Conservation (phyloP, 23 tunicate species). For the Halocynthia roretzi region DNA sequence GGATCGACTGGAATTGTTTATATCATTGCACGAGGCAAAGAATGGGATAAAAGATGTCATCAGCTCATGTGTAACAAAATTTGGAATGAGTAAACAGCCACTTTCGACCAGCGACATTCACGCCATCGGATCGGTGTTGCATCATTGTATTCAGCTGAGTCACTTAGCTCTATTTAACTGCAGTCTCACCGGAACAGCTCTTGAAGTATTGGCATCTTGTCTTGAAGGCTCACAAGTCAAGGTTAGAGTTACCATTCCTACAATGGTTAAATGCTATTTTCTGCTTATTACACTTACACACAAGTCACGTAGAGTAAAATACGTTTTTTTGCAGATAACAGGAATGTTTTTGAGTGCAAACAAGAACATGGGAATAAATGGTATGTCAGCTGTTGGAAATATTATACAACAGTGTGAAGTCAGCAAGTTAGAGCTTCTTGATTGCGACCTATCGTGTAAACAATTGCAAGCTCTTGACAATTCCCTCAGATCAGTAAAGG, state of each 20-base stretch:
- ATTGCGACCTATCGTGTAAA: background rate
- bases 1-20: background rate
- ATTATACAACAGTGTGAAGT: background rate
- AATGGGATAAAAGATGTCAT: background rate
- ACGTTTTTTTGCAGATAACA: background rate
- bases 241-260: background rate
- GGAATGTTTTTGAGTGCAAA: background rate
- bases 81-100: background rate
- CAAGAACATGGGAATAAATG: slow-evolving; percentile 11
- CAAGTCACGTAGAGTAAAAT: background rate
- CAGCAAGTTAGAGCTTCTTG: background rate
- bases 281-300: too few relatives aligned
- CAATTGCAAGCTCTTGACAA: slow-evolving; percentile 5
- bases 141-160: background rate
- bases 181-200: background rate
- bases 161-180: background rate
- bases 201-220: slow-evolving; percentile 1
- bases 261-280: too few relatives aligned
- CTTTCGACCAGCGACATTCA: slow-evolving; percentile 3
- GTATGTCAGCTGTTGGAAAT: slow-evolving; percentile 5
- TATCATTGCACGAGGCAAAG: slow-evolving; percentile 9
- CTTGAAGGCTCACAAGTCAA: background rate
- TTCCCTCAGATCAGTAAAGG: background rate
- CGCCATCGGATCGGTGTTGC: slow-evolving; percentile 2
- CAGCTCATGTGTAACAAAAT: background rate